Evolutionary conservation across 37 sponge, comb jelly and placozoan genomes (phyloP).

Genomic region (Tethya wilhelma): DNA sequence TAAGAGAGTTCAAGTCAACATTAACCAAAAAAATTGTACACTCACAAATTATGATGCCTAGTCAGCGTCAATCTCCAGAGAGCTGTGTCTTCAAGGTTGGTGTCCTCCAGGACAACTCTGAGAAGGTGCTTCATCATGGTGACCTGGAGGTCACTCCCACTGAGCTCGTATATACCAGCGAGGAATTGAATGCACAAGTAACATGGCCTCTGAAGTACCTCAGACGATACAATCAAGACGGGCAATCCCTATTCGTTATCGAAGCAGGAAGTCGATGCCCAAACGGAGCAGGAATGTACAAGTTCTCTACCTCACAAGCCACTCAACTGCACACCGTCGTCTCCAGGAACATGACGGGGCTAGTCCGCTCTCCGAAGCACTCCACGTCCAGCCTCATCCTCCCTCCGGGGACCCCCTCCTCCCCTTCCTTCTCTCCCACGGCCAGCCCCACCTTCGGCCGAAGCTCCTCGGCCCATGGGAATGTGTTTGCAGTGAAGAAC

Average conservation of each 20-base stretch:
- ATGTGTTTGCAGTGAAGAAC: constrained; percentile 39
- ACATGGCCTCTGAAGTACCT: constrained; percentile 62
- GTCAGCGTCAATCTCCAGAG: background rate
- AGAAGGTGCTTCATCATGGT: background rate
- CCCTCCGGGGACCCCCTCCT: background rate
- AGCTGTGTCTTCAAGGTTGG: background rate
- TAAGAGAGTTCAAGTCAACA: no score
- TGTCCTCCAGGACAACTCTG: background rate
- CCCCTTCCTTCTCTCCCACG: background rate
- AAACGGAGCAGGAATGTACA: constrained; percentile 33
- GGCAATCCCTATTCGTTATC: constrained; percentile 40
- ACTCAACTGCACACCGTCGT: constrained; percentile 23
- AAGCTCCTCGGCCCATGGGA: background rate
- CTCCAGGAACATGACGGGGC: background rate
- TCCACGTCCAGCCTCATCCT: background rate
- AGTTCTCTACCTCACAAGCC: constrained; percentile 47
- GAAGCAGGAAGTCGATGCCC: constrained; percentile 55
- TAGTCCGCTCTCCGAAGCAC: background rate
- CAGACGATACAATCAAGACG: constrained; percentile 41
- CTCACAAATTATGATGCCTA: no score
- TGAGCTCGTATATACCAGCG: constrained; percentile 4
- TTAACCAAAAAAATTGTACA: no score
- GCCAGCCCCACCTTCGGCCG: background rate
- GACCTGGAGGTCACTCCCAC: constrained; percentile 24
- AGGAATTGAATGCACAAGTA: background rate